Evolutionary conservation across 2,888 invertebrate genomes (phyloP).

Genomic region (Erannis defoliaria): DNA sequence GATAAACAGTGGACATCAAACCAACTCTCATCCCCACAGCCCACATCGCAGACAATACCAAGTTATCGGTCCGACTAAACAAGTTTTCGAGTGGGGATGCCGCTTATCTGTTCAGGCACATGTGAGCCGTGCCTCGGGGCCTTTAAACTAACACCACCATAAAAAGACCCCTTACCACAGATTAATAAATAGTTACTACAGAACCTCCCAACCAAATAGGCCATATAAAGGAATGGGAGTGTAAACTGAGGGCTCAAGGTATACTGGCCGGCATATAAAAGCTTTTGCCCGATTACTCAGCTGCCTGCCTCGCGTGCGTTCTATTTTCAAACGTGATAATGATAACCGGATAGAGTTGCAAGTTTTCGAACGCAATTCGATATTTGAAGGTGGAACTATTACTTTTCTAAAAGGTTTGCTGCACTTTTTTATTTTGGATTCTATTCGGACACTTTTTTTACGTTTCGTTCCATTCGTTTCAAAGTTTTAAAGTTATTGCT

Average conservation of each 20-base stretch:
- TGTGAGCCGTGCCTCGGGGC: constrained; percentile 79
- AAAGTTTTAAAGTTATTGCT: not conserved
- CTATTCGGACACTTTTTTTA: not conserved
- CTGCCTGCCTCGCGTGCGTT: constrained; percentile 83
- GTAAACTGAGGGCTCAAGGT: constrained; percentile 67
- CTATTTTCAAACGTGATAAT: constrained; percentile 85
- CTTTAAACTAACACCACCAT: constrained; percentile 75
- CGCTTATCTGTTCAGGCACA: constrained; percentile 83
- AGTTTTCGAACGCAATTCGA: constrained; percentile 45
- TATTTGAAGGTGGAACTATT: constrained; percentile 24
- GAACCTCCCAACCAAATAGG: constrained; percentile 66
- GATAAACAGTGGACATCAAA: constrained; percentile 54
- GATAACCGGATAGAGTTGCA: constrained; percentile 75
- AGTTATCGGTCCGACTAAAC: constrained; percentile 81
- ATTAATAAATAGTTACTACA: constrained; percentile 4
- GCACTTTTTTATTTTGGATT: constrained; percentile 2
- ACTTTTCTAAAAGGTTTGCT: constrained; percentile 5
- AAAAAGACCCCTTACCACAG: constrained; percentile 62
- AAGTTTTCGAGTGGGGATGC: constrained; percentile 83
- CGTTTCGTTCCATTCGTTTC: not conserved
- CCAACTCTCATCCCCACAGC: constrained; percentile 57
- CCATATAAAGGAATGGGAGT: constrained; percentile 73
- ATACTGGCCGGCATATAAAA: constrained; percentile 71
- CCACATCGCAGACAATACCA: constrained; percentile 71
- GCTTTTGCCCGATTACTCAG: constrained; percentile 84